Evolutionary conservation across 2,888 invertebrate genomes (phyloP).

Genomic region (Oligia fasciuncula): DNA sequence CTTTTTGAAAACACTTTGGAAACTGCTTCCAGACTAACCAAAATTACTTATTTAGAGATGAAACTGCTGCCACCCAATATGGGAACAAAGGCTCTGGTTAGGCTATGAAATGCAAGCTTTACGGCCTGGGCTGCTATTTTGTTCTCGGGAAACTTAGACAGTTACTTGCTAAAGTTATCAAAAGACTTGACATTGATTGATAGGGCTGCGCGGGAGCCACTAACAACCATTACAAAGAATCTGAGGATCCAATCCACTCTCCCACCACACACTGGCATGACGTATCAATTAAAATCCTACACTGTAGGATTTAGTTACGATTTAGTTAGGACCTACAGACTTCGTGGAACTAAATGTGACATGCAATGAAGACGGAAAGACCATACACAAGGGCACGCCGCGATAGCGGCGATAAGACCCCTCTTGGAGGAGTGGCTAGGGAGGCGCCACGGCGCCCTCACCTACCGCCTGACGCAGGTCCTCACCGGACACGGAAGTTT

Average conservation of each 20-base stretch:
- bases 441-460: no score
- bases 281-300: not conserved
- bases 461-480: no score
- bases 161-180: not conserved
- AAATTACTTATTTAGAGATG: not conserved
- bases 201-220: not conserved
- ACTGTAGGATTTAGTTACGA: no score
- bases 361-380: conserved; percentile 3
- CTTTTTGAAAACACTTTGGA: not conserved
- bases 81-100: not conserved
- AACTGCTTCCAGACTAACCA: not conserved
- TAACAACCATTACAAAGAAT: not conserved
- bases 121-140: not conserved
- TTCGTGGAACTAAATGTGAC: not conserved
- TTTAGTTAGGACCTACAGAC: no score
- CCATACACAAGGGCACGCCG: no score
- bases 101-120: not conserved
- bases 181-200: not conserved
- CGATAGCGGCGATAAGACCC: no score
- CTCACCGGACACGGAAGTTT: no score
- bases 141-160: not conserved
- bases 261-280: not conserved
- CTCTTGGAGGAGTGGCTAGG: no score
- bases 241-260: not conserved
- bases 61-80: not conserved